A percentile compares a stretch with the other conserved stretches of the same genome.
Conservation (phyloP, 2,797 vertebrate species). For the Hozukius guyotensis region DNA sequence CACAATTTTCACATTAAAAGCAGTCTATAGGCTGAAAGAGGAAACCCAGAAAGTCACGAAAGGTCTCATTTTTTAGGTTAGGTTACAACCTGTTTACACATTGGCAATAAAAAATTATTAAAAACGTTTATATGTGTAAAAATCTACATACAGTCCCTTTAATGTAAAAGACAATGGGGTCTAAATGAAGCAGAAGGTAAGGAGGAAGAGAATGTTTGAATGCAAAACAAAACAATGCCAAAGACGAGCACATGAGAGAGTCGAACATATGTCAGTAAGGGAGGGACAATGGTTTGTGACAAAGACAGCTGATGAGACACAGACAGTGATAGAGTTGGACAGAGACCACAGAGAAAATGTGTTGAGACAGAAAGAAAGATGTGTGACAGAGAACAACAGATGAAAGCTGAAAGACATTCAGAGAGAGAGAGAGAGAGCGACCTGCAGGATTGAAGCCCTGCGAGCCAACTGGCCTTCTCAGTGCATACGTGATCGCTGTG, state of each 20-base stretch:
- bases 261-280: neutral
- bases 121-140: too few species aligned
- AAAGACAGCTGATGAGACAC: neutral
- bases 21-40: too few species aligned
- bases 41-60: too few species aligned
- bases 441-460: neutral
- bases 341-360: neutral
- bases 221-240: neutral
- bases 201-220: neutral
- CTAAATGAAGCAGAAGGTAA: neutral
- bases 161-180: neutral
- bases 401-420: neutral
- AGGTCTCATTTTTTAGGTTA: too few species aligned
- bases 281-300: neutral
- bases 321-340: neutral
- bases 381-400: neutral
- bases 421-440: neutral
- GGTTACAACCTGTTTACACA: too few species aligned
- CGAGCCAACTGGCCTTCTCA: neutral
- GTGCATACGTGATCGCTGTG: neutral
- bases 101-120: too few species aligned
- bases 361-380: neutral
- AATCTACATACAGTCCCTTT: neutral
- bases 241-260: neutral
- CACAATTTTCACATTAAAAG: too few species aligned